A percentile compares a stretch with the other conserved stretches of the same genome.
Conservation (phyloP, 1,140 invertebrate species). For the Rhizoglyphus robini region DNA sequence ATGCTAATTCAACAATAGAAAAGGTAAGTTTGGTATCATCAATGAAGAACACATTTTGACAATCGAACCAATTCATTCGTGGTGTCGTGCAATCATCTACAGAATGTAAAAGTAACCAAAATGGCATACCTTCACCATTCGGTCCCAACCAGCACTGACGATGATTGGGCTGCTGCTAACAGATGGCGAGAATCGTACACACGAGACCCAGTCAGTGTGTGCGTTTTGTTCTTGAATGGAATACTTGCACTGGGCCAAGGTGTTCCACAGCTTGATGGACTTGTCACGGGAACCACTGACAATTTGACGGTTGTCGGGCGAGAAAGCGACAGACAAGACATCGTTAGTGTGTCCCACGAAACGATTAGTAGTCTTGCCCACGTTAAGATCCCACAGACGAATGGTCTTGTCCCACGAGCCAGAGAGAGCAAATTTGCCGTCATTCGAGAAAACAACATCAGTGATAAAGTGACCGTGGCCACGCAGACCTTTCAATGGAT, state of each 20-base stretch:
- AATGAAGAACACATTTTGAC: neutral
- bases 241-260: slow-evolving; percentile 97
- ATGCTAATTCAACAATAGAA: slow-evolving; percentile 9
- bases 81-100: neutral
- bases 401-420: slow-evolving; percentile 99
- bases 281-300: slow-evolving; percentile 97
- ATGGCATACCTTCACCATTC: slow-evolving; percentile 69
- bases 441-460: slow-evolving; percentile 95
- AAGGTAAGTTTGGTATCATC: neutral
- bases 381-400: slow-evolving; percentile 93
- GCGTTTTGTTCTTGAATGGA: slow-evolving; percentile 86
- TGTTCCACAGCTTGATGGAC: slow-evolving; percentile 99
- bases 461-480: slow-evolving; percentile 98
- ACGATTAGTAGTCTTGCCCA: slow-evolving; percentile 49
- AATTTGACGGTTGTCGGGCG: slow-evolving; percentile 98
- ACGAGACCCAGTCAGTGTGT: slow-evolving; percentile 97
- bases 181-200: slow-evolving; percentile 96
- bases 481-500: slow-evolving; percentile 85
- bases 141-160: slow-evolving; percentile 97
- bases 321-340: slow-evolving; percentile 97
- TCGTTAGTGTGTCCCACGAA: slow-evolving; percentile 99
- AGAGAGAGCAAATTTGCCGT: slow-evolving; percentile 97
- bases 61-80: neutral
- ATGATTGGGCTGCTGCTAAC: slow-evolving; percentile 97
- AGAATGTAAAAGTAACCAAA: neutral